Evolutionary conservation across 2,113 vertebrate genomes (phyloP).

Genomic region (Melanerpes formicivorus): DNA sequence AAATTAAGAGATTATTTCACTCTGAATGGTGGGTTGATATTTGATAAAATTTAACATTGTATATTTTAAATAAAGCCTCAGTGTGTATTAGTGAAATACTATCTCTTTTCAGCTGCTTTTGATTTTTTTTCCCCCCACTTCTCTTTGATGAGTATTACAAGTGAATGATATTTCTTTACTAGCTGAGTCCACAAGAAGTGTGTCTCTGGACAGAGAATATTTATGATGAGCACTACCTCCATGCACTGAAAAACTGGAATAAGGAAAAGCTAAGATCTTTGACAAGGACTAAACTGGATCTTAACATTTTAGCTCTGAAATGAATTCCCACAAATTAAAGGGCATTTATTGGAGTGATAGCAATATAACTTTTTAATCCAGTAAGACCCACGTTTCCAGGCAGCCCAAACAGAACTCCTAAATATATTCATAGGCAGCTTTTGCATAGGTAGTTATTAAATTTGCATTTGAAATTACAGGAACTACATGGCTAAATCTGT

Average conservation of each 20-base stretch:
- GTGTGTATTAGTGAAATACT: constrained; percentile 53
- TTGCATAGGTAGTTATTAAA: constrained; percentile 45
- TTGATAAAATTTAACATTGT: constrained; percentile 68
- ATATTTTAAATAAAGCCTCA: constrained; percentile 55
- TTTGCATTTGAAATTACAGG: constrained; percentile 46
- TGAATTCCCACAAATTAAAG: constrained; percentile 8
- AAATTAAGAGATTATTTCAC: constrained; percentile 73
- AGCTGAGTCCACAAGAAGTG: constrained; percentile 33
- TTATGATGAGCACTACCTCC: constrained; percentile 32
- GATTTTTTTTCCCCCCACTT: not conserved
- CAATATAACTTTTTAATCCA: constrained; percentile 6
- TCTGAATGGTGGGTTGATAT: constrained; percentile 58
- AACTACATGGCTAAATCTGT: not conserved
- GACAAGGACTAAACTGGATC: constrained; percentile 51
- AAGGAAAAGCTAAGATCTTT: constrained; percentile 17
- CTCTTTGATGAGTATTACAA: constrained; percentile 49
- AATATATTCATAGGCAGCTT: constrained; percentile 1
- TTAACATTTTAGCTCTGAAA: constrained; percentile 39
- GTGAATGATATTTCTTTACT: constrained; percentile 50
- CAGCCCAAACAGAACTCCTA: not conserved
- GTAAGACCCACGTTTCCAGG: not conserved
- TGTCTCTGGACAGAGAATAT: constrained; percentile 51
- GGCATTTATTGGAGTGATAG: constrained; percentile 6
- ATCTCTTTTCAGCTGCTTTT: constrained; percentile 52
- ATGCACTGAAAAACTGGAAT: not conserved